A percentile compares a stretch with the other conserved stretches of the same genome.
Conservation (phyloP, 1,140 invertebrate species). For the Diachasmimorpha longicaudata region DNA sequence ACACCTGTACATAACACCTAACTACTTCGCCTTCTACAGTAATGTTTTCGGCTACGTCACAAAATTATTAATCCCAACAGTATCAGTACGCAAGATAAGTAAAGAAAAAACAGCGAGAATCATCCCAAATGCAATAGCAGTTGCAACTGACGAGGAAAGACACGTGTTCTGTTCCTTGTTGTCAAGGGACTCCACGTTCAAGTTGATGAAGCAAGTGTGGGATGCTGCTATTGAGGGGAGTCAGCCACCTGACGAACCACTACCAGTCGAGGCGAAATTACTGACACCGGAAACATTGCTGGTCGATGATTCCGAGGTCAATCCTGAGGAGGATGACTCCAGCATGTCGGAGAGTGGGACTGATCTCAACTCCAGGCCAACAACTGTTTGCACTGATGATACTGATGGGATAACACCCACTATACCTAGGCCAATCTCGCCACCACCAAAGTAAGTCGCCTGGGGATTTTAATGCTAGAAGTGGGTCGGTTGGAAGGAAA, state of each 20-base stretch:
- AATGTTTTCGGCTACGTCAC: slow-evolving; percentile 93
- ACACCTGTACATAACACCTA: slow-evolving; percentile 89
- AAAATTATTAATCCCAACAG: slow-evolving; percentile 83
- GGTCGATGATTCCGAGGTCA: slow-evolving; percentile 50
- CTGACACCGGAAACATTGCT: slow-evolving; percentile 42
- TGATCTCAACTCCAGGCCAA: slow-evolving; percentile 48
- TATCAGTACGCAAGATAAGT: slow-evolving; percentile 81
- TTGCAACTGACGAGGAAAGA: slow-evolving; percentile 81
- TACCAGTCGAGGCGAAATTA: slow-evolving; percentile 44
- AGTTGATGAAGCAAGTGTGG: slow-evolving; percentile 83
- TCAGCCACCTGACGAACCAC: slow-evolving; percentile 38
- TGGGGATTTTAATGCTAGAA: background rate
- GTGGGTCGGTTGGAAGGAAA: too few species aligned
- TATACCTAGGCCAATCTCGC: slow-evolving; percentile 43
- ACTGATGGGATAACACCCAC: slow-evolving; percentile 38
- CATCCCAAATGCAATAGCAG: slow-evolving; percentile 89
- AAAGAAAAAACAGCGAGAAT: slow-evolving; percentile 91
- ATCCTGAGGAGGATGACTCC: slow-evolving; percentile 59
- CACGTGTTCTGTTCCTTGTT: slow-evolving; percentile 90
- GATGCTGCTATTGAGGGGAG: slow-evolving; percentile 55
- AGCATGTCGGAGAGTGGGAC: slow-evolving; percentile 62
- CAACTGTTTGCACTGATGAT: slow-evolving; percentile 42
- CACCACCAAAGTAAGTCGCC: slow-evolving; percentile 38
- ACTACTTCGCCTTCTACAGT: slow-evolving; percentile 94
- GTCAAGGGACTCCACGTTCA: slow-evolving; percentile 85